These are phyloP conservation scores for Oreonectes daqikongensis DNA, from an alignment of 2,797 vertebrate species.

Conservation along the genomic window DNA sequence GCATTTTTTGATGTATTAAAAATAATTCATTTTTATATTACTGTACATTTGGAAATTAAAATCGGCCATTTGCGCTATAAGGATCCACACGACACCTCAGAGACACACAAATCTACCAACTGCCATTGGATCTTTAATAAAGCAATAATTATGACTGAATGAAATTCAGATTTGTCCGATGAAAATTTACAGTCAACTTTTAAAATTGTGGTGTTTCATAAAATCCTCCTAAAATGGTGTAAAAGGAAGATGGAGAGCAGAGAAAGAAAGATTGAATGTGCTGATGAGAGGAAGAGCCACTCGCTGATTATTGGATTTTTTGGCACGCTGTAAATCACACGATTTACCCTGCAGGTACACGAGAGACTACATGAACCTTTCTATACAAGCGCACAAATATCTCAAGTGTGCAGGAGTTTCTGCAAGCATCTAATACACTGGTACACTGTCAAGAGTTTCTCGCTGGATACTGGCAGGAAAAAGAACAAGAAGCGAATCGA, in stretches of 20 bases:
- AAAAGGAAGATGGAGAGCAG: not conserved
- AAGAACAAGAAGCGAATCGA: constrained; percentile 4
- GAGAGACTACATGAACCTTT: constrained; percentile 34
- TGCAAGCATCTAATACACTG: not conserved
- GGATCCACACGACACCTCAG: not conserved
- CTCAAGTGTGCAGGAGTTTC: not conserved
- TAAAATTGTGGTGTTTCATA: not conserved
- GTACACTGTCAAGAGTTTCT: constrained; percentile 9
- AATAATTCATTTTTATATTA: no score
- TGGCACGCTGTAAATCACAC: constrained; percentile 53
- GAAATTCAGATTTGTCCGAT: not conserved
- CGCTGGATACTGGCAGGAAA: not conserved
- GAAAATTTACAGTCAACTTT: no score
- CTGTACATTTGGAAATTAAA: no score
- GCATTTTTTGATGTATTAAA: no score
- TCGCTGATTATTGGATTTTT: constrained; percentile 33
- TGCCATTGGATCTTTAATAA: not conserved
- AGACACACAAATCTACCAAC: not conserved
- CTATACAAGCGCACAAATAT: not conserved
- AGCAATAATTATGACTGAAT: not conserved
- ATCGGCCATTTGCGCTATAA: no score
- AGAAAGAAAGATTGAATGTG: constrained; percentile 4
- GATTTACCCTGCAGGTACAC: constrained; percentile 38
- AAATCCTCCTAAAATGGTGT: not conserved
- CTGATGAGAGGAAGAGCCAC: constrained; percentile 12